Base-by-base conservation (phyloP, 2,113 vertebrate genomes). In the Spheniscus mendiculus region DNA sequence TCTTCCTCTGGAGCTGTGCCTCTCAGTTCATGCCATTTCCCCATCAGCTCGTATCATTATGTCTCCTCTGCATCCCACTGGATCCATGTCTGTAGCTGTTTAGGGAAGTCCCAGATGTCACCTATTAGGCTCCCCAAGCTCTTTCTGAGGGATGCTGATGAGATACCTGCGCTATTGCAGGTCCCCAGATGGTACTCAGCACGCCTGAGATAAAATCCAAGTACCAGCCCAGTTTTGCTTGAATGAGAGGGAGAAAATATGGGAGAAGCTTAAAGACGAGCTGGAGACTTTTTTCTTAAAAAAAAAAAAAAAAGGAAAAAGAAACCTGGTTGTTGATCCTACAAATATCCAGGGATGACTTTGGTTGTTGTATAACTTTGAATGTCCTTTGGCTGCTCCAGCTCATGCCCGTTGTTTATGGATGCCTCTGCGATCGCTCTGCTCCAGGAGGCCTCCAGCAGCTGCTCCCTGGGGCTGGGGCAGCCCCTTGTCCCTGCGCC, bases 351-450 rank as follows among this genome's bases (percentile, higher is more conserved):
- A 29, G 45, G 44, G 27, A 29, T 36, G 65, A 6, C 34, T 19
- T 13, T 0, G 7, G 32, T 6, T 6, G 5, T 58, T 34, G 9
- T 19, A 21, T 11, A 9, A 15, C 14, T 42, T n/a, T 14, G 23
- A 15, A 38, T 4, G 15, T 15, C 29, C 66, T 32, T 20, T 40
- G n/a, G 9, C 20, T 3, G 2, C 55, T 29, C 14, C 25, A 47
- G 59, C 69, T 70, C 14, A 0, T 4, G 15, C 4, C 12, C 0
- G 2, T 5, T 38, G 11, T 20, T 21, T 3, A 2, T 9, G 67
- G 56, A 12, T 4, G 3, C 15, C 40, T 30, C 53, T 23, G 40
- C 2, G 1, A 15, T 1, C 26, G 2, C 50, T 67, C 34, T 45
- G 62, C 8, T 34, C 40, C 34, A 10, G 49, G 44, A 36, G 25